Base-by-base conservation (phyloP, 2,888 invertebrate genomes). In the Drosophila multiciliata region DNA sequence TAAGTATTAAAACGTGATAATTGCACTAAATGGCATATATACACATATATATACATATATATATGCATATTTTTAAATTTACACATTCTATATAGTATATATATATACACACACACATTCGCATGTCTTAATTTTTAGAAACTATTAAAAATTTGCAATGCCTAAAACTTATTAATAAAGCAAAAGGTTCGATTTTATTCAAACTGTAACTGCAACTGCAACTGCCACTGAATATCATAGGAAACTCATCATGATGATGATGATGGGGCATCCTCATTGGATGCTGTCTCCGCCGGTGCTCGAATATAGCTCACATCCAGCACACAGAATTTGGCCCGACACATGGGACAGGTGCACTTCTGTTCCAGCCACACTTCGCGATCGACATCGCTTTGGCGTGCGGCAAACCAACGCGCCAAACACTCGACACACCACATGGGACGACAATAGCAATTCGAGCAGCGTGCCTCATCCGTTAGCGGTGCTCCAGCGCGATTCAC, bases 351-450 rank as follows among this genome's bases (percentile, higher is more conserved):
- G 1, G 97, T 95, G 92, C 97, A 97, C 92, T 96, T 97, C 11
- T 96, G 95, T 42, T 95, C 94, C 71, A 98, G 94, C 98, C 98
- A 98, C 17, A 94, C 94, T 77, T 95, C 95, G 9, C 96, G 95
- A 73, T 95, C 94, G 35, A 95, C 93, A 75, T 95, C 95, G 82
- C 95, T 94, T 92, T 97, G 97, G 49, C 97, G 95, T 54, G 97
- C 96, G 17, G 97, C 97, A 94, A 97, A 98, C 97, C 97, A 97
- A 88, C 96, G 95, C 0, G 95, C 97, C 94, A 97, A 95, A 92
- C 97, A 98, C 79, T 96, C 95, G 29, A 95, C 93, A 93, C 98
- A 98, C 98, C 98, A 98, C 95, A 98, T 96, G 32, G 97, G 98
- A 61, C 97, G 95, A 91, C 97, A 97, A 90, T 95, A 95, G 90